phyloP scores from a whole-genome alignment of 2,113 vertebrate genomes.

The Galeopterus variegatus region DNA sequence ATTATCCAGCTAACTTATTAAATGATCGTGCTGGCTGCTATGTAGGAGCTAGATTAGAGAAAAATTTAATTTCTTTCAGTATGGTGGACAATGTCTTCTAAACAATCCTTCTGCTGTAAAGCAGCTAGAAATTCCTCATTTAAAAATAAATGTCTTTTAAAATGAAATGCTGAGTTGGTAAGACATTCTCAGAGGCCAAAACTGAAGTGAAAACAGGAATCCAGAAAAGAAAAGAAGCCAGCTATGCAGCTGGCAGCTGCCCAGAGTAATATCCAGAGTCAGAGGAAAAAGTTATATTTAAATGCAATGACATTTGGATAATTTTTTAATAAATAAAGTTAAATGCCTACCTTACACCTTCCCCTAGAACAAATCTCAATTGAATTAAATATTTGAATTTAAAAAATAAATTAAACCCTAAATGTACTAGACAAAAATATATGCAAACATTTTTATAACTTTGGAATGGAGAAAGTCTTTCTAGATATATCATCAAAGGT shows the following conservation, averaged over 20 bases:
- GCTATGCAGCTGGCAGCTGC: background rate
- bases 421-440: conserved; percentile 46
- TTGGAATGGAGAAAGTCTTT: background rate
- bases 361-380: background rate
- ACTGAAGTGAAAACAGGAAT: conserved; percentile 62
- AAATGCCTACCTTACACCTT: background rate
- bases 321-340: conserved; percentile 24
- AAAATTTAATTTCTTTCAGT: background rate
- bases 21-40: background rate
- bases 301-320: background rate
- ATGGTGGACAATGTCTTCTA: background rate
- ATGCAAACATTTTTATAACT: background rate
- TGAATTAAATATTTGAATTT: conserved; percentile 14
- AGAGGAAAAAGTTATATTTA: background rate
- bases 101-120: conserved; percentile 7
- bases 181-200: conserved; percentile 66
- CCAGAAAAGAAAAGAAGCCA: conserved; percentile 38
- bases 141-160: conserved; percentile 64
- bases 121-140: conserved; percentile 52
- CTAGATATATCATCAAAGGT: background rate
- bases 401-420: background rate
- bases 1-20: background rate
- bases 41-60: background rate
- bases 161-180: conserved; percentile 57
- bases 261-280: background rate